Evolutionary conservation across 2,113 vertebrate species (phyloP).

Genomic region (Albula goreensis): DNA sequence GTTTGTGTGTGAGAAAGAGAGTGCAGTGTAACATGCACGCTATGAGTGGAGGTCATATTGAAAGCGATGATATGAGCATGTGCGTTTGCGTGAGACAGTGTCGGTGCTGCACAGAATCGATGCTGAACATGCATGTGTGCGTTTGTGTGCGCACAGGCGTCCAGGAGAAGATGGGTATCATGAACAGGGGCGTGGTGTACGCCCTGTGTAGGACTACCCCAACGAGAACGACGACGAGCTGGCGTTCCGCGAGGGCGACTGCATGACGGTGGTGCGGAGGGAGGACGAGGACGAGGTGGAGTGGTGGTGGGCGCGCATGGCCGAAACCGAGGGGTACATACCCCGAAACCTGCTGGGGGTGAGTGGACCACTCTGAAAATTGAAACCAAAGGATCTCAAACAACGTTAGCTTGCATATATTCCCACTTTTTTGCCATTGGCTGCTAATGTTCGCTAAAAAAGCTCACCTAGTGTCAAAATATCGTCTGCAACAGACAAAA

Average conservation of each 20-base stretch:
- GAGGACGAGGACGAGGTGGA: slow-evolving; percentile 82
- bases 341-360: slow-evolving; percentile 92
- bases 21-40: too few relatives aligned
- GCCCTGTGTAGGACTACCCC: slow-evolving; percentile 87
- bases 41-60: background rate
- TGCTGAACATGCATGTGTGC: background rate
- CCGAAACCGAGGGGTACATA: slow-evolving; percentile 82
- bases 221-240: slow-evolving; percentile 82
- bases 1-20: background rate
- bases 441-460: too few relatives aligned
- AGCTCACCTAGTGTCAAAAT: too few relatives aligned
- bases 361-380: slow-evolving; percentile 46
- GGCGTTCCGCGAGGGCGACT: slow-evolving; percentile 82
- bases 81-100: slow-evolving; percentile 5
- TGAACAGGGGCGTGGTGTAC: slow-evolving; percentile 92
- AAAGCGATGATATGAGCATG: background rate
- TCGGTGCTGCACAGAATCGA: background rate
- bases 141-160: slow-evolving; percentile 72
- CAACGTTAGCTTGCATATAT: too few relatives aligned
- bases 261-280: slow-evolving; percentile 80
- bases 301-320: slow-evolving; percentile 93
- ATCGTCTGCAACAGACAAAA: too few relatives aligned
- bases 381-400: too few relatives aligned
- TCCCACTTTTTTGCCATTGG: too few relatives aligned
- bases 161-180: slow-evolving; percentile 97